Base-by-base conservation (phyloP, 1,140 invertebrate species). In the Glossosoma conforme region DNA sequence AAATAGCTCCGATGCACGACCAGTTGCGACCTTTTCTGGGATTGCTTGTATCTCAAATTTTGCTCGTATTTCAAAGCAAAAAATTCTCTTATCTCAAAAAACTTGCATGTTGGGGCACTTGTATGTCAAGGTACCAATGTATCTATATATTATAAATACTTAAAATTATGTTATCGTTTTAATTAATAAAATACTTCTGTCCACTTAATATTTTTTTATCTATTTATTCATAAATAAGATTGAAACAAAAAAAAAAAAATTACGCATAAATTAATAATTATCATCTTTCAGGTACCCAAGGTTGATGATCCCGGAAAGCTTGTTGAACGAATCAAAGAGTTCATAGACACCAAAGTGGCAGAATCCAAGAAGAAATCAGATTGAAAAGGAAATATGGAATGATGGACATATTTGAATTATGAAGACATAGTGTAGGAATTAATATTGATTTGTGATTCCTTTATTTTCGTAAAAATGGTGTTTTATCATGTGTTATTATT, bases 281-380 rank as follows among this genome's bases (percentile, higher is more conserved):
- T 57, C 28, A 62, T 47, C 54, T 79, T 76, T 51, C 65, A 92
- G 88, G 75, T 92, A 52, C 87, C 88, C 10, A 81, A 82, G 66
- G 84, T 91, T 0, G 87, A 91, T 67, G 85, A 91, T 56, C 89
- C 89, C 2, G 62, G 68, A 42, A 81, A 80, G 58, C 56, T 91
- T 57, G 72, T 84, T 61, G 79, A 83, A 55, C 79, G 78, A 61
- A 64, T 86, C 51, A 83, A 84, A 61, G 75, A 81, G 48, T 81
- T 78, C 63, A 62, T 82, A n/a, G 86, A 89, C 44, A 70, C 77
- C 14, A 79, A 85, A 68, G 77, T 72, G 52, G 56, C 61, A 43
- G 64, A 70, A 56, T 21, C 60, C 37, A 59, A 62, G 66, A 68
- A 86, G 82, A 61, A 67, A 75, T 64, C 62, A 67, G 69, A 62